A percentile compares a stretch with the other conserved stretches of the same genome.
phyloP scores from a whole-genome alignment of 1,140 invertebrate genomes.

The Brachionus calyciflorus region DNA sequence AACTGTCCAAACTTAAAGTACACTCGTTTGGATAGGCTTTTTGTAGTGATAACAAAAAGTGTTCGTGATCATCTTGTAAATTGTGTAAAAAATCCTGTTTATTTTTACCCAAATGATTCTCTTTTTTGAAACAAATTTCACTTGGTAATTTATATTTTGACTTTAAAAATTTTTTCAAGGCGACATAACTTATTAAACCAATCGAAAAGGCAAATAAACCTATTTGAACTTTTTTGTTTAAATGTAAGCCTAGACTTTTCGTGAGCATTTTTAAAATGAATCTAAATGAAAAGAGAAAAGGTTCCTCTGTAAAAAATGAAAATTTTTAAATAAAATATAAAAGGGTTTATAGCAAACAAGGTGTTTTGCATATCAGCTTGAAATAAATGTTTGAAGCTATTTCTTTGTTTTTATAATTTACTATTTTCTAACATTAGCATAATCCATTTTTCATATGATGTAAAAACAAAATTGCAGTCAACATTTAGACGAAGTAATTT shows the following conservation, averaged over 20 bases:
- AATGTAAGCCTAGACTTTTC: neutral
- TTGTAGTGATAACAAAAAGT: neutral
- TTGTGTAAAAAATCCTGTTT: slow-evolving; percentile 33
- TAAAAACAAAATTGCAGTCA: too few species aligned
- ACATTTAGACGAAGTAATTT: too few species aligned
- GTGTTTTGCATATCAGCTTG: too few species aligned
- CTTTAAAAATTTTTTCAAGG: neutral
- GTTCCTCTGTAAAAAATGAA: too few species aligned
- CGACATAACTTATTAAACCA: slow-evolving; percentile 8
- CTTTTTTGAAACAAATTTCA: neutral
- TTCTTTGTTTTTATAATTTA: too few species aligned
- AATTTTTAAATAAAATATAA: too few species aligned
- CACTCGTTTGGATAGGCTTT: slow-evolving; percentile 33
- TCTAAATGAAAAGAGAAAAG: too few species aligned
- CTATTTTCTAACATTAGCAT: too few species aligned
- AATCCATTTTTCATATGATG: too few species aligned
- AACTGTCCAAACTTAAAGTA: neutral
- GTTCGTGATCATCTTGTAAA: slow-evolving; percentile 34
- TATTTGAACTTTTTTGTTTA: neutral
- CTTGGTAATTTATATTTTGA: neutral
- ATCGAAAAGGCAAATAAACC: slow-evolving; percentile 2
- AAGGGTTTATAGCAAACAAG: too few species aligned
- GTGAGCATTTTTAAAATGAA: too few species aligned
- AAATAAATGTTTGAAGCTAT: too few species aligned
- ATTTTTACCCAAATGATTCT: neutral